Percentiles rank a stretch among this genome's conserved stretches.
These are phyloP conservation scores for Nemotelus nigrinus DNA, from an alignment of 2,888 invertebrate genomes.

Conservation along the genomic window DNA sequence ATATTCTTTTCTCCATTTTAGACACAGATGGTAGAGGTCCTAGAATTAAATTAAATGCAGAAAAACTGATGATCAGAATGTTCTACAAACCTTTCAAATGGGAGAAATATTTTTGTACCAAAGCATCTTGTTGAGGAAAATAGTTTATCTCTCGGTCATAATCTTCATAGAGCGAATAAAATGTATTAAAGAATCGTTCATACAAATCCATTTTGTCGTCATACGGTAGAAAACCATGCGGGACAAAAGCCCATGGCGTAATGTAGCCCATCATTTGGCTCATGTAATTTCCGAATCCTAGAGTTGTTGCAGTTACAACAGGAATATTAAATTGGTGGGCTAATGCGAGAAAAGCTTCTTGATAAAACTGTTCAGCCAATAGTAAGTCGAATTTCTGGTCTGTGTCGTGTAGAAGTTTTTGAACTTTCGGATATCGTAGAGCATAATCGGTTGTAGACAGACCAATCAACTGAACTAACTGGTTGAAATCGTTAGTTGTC, in stretches of 20 bases:
- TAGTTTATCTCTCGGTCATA: conserved; percentile 57
- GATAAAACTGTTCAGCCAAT: conserved; percentile 64
- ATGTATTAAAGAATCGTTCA: conserved; percentile 67
- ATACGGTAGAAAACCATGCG: conserved; percentile 64
- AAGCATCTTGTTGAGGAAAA: conserved; percentile 61
- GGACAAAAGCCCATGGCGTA: conserved; percentile 66
- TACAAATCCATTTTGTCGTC: conserved; percentile 67
- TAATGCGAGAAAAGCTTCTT: conserved; percentile 64
- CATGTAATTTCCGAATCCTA: conserved; percentile 65
- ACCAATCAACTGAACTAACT: conserved; percentile 60
- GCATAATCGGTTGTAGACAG: conserved; percentile 60
- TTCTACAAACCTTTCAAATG: conserved; percentile 51
- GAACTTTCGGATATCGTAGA: conserved; percentile 59
- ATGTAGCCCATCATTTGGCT: conserved; percentile 66
- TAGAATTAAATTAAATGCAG: conserved; percentile 46
- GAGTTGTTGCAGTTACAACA: conserved; percentile 62
- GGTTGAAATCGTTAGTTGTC: conserved; percentile 55
- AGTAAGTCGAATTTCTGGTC: conserved; percentile 64
- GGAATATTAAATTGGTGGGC: conserved; percentile 64
- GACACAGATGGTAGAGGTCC: conserved; percentile 62
- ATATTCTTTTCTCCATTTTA: conserved; percentile 65
- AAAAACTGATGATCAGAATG: not conserved
- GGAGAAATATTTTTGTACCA: conserved; percentile 59
- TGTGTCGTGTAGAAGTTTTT: conserved; percentile 59
- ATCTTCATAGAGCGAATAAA: conserved; percentile 60